phyloP scores from a whole-genome alignment of 2,113 vertebrate species.

The Pomatorhinus ruficollis region DNA sequence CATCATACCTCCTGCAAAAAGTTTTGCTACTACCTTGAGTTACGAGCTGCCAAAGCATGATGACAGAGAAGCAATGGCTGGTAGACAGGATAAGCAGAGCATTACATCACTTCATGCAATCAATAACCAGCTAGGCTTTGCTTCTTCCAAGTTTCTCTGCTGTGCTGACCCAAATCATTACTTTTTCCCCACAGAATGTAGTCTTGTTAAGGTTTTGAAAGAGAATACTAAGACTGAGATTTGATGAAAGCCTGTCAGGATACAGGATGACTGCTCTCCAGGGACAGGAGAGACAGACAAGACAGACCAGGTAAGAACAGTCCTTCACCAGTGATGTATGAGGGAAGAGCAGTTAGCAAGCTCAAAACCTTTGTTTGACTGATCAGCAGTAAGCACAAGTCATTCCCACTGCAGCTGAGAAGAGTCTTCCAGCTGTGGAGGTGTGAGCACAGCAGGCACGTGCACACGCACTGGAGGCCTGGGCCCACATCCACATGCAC shows the following conservation, averaged over 20 bases:
- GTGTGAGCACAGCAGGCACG: not conserved
- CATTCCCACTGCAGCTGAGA: not conserved
- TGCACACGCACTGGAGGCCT: rapidly evolving
- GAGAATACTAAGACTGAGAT: not conserved
- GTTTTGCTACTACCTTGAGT: not conserved
- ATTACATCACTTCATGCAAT: not conserved
- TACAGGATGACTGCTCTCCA: not conserved
- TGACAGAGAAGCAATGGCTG: not conserved
- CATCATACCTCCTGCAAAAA: not conserved
- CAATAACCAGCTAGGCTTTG: not conserved
- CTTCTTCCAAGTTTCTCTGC: not conserved
- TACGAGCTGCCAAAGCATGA: not conserved
- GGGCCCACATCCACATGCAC: rapidly evolving
- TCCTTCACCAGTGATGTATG: not conserved
- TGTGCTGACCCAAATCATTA: not conserved
- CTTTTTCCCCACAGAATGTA: not conserved
- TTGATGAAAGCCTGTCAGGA: not conserved
- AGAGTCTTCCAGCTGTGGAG: not conserved
- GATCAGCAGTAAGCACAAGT: not conserved
- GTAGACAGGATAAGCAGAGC: not conserved
- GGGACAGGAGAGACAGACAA: not conserved
- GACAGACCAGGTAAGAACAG: not conserved
- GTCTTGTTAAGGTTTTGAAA: not conserved
- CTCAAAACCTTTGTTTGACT: rapidly evolving
- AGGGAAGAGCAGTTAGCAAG: not conserved